Conservation (phyloP, 2,113 vertebrate genomes). For the Nothocercus julius region DNA sequence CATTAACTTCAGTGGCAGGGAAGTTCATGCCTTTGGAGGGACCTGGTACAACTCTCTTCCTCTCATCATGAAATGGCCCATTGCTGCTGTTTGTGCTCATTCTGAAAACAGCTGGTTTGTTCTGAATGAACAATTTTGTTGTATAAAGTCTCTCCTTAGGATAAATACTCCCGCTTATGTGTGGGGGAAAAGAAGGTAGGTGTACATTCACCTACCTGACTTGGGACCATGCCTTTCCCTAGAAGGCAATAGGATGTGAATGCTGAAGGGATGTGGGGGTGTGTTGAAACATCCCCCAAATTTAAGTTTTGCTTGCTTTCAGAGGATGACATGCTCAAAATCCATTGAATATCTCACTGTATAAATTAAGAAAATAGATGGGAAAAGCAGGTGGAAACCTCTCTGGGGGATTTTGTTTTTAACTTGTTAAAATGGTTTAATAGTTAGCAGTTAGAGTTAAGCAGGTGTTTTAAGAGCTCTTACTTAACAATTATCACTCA, state of each 20-base stretch:
- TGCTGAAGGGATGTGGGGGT: rapidly evolving
- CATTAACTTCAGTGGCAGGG: background rate
- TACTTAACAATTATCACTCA: conserved; percentile 79
- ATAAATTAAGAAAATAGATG: conserved; percentile 46
- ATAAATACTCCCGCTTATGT: rapidly evolving
- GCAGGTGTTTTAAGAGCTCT: conserved; percentile 74
- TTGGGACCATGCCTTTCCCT: rapidly evolving
- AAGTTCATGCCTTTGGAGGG: conserved; percentile 18
- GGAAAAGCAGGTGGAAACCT: conserved; percentile 45
- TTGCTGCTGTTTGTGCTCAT: background rate
- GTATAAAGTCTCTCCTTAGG: background rate
- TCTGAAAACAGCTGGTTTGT: background rate
- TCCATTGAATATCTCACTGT: background rate
- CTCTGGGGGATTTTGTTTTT: conserved; percentile 61
- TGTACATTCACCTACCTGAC: background rate
- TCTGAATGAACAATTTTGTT: background rate
- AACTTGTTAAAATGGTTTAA: conserved; percentile 62
- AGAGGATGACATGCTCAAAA: background rate
- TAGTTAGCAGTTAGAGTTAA: conserved; percentile 69
- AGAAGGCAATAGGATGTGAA: background rate
- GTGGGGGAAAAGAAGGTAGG: background rate
- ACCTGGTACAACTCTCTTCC: conserved; percentile 5
- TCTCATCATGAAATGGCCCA: background rate
- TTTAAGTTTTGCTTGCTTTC: background rate
- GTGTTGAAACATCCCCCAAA: background rate